Evolutionary conservation across 2,888 invertebrate species (phyloP), one percentile per base, ranked within the genome.

Genomic region (Drosophila vallismaia): DNA sequence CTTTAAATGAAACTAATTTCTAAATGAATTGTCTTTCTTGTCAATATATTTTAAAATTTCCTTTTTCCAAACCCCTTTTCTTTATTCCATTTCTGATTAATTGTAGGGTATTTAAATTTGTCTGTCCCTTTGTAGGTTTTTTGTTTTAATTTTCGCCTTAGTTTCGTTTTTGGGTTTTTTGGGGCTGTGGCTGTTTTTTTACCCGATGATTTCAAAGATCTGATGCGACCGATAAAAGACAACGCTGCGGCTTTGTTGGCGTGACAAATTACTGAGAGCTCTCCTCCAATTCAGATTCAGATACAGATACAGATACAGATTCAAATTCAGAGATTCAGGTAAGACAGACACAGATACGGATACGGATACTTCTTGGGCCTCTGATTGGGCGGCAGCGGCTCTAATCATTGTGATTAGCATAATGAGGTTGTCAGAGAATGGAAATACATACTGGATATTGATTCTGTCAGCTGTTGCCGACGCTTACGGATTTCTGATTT

Each of bases 321-420:
- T 12, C 56, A 19, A 48, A 52, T 45, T 57, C 53, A 5, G 40
- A 52, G 38, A 38, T 38, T 38, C 38, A 38, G 29, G 29, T 29
- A 29, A 33, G 4, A 3, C 33, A 12, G 40, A 40, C 12, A 12
- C 40, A 40, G 40, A 40, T 40, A 12, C 38, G n/a, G 38, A 40
- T 40, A 33, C 33, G 19, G 19, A 19, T 19, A 19, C 19, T n/a
- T 40, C 12, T 40, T 40, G 12, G 40, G 14, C 12, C 33, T n/a
- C 10, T 10, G 33, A 10, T 10, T 40, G 12, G 6, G 14, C 51
- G 14, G 46, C 44, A 49, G 40, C 36, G 71, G 64, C 66, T 66
- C 78, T 84, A 84, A 82, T 86, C 75, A 82, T 76, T 80, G 86
- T 84, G 84, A 86, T 82, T 82, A 86, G 86, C 86, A 82, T 82